phyloP scores from a whole-genome alignment of 30 jellyfish, hydroid and myxozoan species.

The Clytia hemisphaerica region DNA sequence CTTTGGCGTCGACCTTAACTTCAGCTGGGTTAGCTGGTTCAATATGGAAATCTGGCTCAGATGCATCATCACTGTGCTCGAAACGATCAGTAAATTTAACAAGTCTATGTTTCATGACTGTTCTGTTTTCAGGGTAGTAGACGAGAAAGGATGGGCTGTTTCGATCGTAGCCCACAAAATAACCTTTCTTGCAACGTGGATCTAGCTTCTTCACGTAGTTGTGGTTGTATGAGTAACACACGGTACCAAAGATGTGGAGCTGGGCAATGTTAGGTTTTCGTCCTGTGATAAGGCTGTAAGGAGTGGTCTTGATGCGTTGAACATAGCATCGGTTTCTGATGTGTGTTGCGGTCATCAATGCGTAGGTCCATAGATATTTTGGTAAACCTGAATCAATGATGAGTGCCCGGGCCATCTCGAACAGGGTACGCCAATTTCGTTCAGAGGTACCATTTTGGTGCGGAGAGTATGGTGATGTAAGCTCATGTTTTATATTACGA shows the following conservation, averaged over 20 bases:
- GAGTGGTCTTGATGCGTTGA: constrained; percentile 11
- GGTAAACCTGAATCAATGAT: neutral
- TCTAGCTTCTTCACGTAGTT: constrained; percentile 20
- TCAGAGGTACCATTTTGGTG: constrained; percentile 43
- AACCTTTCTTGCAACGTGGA: constrained; percentile 17
- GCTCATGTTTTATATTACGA: too few relatives aligned
- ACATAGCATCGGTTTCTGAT: constrained; percentile 1
- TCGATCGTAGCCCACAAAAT: constrained; percentile 22
- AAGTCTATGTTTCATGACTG: neutral
- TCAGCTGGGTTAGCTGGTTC: too few relatives aligned
- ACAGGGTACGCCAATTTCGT: constrained; percentile 30
- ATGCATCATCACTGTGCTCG: too few relatives aligned
- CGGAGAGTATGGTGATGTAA: constrained; percentile 33
- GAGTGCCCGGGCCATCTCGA: constrained; percentile 30
- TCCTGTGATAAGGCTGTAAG: constrained; percentile 3
- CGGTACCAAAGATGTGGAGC: constrained; percentile 8
- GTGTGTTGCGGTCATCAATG: constrained; percentile 4
- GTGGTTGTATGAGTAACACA: neutral
- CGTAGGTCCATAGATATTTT: neutral
- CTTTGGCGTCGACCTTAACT: too few relatives aligned
- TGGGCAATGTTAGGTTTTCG: constrained; percentile 13
- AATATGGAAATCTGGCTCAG: too few relatives aligned
- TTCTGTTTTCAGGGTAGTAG: constrained; percentile 7
- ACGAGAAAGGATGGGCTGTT: constrained; percentile 23
- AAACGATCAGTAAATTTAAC: neutral